These are phyloP conservation scores for Penaeus chinensis DNA, from an alignment of 1,140 invertebrate genomes.

Conservation along the genomic window DNA sequence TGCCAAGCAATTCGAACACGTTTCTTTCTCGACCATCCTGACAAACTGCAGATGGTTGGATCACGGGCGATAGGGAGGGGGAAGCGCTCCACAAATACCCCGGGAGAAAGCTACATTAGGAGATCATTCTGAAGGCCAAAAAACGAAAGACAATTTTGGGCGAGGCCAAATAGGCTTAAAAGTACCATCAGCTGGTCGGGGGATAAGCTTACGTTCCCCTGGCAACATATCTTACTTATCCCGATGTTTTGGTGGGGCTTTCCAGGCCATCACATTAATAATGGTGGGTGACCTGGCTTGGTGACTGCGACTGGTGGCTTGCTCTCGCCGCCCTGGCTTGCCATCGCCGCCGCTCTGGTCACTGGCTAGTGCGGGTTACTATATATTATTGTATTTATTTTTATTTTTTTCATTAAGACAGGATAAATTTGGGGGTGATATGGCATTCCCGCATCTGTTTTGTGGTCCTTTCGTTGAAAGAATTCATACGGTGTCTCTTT, in stretches of 20 bases:
- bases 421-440: too few species aligned
- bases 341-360: too few species aligned
- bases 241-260: constrained; percentile 8
- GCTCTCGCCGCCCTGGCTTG: too few species aligned
- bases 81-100: not conserved
- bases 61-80: not conserved
- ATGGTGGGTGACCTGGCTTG: too few species aligned
- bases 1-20: constrained; percentile 4
- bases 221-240: constrained; percentile 13
- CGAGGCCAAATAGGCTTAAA: constrained; percentile 13
- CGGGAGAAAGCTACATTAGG: constrained; percentile 15
- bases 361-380: too few species aligned
- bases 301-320: too few species aligned
- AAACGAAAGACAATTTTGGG: constrained; percentile 21
- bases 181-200: constrained; percentile 5
- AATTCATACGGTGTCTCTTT: too few species aligned
- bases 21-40: constrained; percentile 1
- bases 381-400: too few species aligned
- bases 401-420: too few species aligned
- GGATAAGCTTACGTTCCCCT: constrained; percentile 13
- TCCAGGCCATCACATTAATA: too few species aligned
- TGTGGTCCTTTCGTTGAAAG: too few species aligned
- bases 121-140: constrained; percentile 15
- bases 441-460: too few species aligned
- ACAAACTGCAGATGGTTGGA: constrained; percentile 18